A percentile compares a stretch with the other conserved stretches of the same genome.
These are phyloP conservation scores for Balearica regulorum DNA, from an alignment of 2,797 vertebrate genomes.

Conservation along the genomic window DNA sequence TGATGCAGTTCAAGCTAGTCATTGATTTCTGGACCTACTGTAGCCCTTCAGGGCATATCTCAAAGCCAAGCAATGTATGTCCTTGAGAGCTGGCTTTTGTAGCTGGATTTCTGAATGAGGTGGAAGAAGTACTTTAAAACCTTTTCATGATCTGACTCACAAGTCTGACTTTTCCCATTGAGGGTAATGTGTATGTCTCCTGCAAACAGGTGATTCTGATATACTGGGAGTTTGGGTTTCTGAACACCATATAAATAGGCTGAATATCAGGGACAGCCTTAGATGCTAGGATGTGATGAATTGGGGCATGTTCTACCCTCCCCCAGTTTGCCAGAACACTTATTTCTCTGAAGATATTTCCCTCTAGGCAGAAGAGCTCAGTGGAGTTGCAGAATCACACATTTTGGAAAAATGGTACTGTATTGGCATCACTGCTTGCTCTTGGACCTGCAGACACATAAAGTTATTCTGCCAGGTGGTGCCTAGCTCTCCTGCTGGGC, in stretches of 20 bases:
- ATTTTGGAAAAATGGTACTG: neutral
- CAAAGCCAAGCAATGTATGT: neutral
- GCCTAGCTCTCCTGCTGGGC: neutral
- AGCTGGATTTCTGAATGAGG: constrained; percentile 28
- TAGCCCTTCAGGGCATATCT: constrained; percentile 17
- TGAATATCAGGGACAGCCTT: neutral
- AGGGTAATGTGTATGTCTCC: neutral
- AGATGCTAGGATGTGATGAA: neutral
- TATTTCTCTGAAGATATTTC: neutral
- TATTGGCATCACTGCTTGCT: neutral
- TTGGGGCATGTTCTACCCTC: neutral
- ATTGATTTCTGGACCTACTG: constrained; percentile 35
- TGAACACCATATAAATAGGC: neutral
- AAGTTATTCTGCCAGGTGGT: neutral
- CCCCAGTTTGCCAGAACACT: neutral
- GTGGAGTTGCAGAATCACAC: neutral
- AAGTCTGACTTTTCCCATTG: neutral
- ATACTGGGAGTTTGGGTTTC: neutral
- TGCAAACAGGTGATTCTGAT: neutral
- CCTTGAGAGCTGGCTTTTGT: constrained; percentile 4
- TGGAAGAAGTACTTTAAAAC: constrained; percentile 7
- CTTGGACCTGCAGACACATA: neutral
- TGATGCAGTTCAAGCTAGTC: constrained; percentile 1
- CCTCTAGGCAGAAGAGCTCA: neutral
- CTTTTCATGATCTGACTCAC: neutral